Evolutionary conservation across 2,888 invertebrate genomes (phyloP), one percentile per base, ranked within the genome.

Genomic region (Autographa gamma): DNA sequence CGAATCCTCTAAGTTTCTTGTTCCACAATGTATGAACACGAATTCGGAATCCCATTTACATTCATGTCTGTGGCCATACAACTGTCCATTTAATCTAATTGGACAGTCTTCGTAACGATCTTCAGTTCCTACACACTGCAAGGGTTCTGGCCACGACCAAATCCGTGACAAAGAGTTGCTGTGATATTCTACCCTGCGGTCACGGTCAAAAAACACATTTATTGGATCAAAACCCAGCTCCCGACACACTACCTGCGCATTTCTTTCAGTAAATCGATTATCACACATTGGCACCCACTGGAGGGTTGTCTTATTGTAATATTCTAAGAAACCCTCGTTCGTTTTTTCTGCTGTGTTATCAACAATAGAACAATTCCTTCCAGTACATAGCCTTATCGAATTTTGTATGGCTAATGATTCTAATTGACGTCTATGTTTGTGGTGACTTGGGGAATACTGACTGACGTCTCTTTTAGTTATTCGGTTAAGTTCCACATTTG

Each of bases 241-340:
- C 31, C 98, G 96, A 88, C 99, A 99, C 0, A 99, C 98, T 0
- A 99, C 99, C 96, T 99, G 98, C 6, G 99, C 99, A 89, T 99
- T 99, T 85, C 99, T 96, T 90, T 99, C 99, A 0, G 99, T 99
- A 90, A 99, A 99, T 72, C 99, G 96, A 60, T 97, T 97, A 91
- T 99, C 99, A 92, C 99, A 99, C 93, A 99, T 97, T 0, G 99
- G 98, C 48, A 99, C 98, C 98, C 99, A 99, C 88, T 99, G 99
- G 19, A 98, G 96, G 0, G 99, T 99, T 2, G 99, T 99, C 81
- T 96, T 97, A 88, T 99, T 99, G 90, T 98, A 99, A 88, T 99
- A 98, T 93, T 99, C 99, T 73, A 99, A 91, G 87, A 99, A 99
- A 7, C 99, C 99, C 96, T 98, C 97, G 83, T 97, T 96, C 1